A percentile compares a stretch with the other conserved stretches of the same genome.
These are phyloP conservation scores for Coptotermes formosanus DNA, from an alignment of 1,140 invertebrate genomes.

Conservation along the genomic window DNA sequence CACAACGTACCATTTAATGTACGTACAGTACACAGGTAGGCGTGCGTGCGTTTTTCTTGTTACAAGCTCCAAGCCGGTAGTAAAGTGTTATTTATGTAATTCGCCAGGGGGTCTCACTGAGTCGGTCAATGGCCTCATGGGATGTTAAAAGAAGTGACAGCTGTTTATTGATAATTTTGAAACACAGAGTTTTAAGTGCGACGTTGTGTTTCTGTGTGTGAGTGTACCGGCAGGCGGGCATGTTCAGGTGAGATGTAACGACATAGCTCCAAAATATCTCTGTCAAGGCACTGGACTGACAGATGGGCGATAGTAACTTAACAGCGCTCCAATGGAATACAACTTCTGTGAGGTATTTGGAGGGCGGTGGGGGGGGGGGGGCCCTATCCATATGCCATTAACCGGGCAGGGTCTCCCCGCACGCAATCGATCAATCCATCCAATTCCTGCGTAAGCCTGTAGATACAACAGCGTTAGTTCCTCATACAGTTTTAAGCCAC, in stretches of 20 bases:
- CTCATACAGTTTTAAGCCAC: too few relatives aligned
- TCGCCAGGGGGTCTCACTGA: too few relatives aligned
- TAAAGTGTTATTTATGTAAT: too few relatives aligned
- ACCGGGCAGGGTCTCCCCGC: neutral
- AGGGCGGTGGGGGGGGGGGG: too few relatives aligned
- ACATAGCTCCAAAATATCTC: constrained; percentile 3
- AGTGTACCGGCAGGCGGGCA: neutral
- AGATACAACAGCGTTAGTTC: too few relatives aligned
- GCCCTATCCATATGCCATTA: constrained; percentile 10
- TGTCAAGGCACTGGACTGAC: neutral
- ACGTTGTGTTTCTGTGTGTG: neutral
- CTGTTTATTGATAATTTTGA: neutral
- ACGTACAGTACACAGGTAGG: too few relatives aligned
- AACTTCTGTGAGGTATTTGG: neutral
- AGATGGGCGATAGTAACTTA: neutral
- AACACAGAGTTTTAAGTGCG: neutral
- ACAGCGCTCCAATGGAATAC: neutral
- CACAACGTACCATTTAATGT: too few relatives aligned
- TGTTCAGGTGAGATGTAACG: neutral
- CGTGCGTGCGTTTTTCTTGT: too few relatives aligned
- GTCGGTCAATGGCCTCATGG: too few relatives aligned
- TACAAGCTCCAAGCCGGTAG: too few relatives aligned
- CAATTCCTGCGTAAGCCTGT: neutral
- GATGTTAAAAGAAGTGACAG: too few relatives aligned
- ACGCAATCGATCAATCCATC: neutral